phyloP scores from a whole-genome alignment of 2,797 vertebrate genomes.

The Chrysocyon brachyurus region DNA sequence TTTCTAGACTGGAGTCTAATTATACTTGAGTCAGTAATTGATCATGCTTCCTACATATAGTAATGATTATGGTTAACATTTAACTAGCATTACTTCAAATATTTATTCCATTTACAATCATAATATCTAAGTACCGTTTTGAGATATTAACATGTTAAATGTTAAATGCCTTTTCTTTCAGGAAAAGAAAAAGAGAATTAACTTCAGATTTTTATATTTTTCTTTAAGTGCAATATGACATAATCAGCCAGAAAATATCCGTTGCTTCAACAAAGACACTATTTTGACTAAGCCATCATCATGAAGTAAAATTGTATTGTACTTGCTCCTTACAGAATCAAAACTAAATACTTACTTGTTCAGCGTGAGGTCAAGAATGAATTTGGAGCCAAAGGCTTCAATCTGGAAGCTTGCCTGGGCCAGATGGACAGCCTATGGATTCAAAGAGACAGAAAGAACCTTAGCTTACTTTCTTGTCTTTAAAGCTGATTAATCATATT shows the following conservation, averaged over 20 bases:
- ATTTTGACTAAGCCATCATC: constrained; percentile 52
- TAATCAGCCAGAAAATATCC: constrained; percentile 10
- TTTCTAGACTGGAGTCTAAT: constrained; percentile 48
- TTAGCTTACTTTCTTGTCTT: constrained; percentile 70
- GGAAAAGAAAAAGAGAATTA: constrained; percentile 50
- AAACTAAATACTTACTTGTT: constrained; percentile 95
- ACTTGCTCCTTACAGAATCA: constrained; percentile 9
- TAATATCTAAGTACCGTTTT: neutral
- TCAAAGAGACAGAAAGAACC: constrained; percentile 79
- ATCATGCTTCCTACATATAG: constrained; percentile 18
- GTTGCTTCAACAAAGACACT: constrained; percentile 30
- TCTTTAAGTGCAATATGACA: neutral
- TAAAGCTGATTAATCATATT: constrained; percentile 48
- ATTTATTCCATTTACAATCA: constrained; percentile 60
- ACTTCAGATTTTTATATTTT: constrained; percentile 33
- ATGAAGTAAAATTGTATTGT: constrained; percentile 19
- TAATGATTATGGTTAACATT: constrained; percentile 45
- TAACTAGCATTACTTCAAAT: constrained; percentile 62
- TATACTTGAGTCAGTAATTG: constrained; percentile 57
- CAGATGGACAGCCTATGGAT: constrained; percentile 94
- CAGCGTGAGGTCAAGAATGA: constrained; percentile 96
- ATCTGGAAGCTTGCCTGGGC: constrained; percentile 98
- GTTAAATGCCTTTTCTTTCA: constrained; percentile 51
- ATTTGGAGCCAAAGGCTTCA: constrained; percentile 96
- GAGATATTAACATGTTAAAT: constrained; percentile 46